Base-by-base conservation (phyloP, 2,113 vertebrate species). In the Chionodraco myersi region DNA sequence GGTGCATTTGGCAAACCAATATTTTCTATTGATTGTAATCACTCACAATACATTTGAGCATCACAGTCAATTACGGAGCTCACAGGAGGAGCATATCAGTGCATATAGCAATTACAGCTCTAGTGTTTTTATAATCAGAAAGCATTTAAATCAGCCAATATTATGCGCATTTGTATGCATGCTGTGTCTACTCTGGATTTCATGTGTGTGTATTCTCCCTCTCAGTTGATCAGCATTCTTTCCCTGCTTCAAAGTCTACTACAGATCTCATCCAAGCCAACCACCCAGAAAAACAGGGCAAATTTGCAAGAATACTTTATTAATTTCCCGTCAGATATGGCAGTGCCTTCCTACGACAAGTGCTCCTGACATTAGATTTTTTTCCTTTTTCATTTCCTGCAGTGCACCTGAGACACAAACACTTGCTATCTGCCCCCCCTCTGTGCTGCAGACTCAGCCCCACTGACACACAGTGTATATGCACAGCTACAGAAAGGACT, bases 271-370 rank as follows among this genome's bases (percentile, higher is more conserved):
- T 66, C 84, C 65, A 69, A 21, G 48, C 82, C 63, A 78, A 59
- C 72, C 65, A 67, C 76, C 74, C 77, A 68, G 74, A 91, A 85
- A 90, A 89, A 90, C 87, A 91, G 8, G 18, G 87, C 86, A 90
- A 86, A 93, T 93, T 93, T 92, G 79, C 83, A 90, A 91, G 77
- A 90, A 91, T 92, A 91, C 80, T 91, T 90, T 86, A 92, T 92
- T 93, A 91, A 92, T 93, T 93, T 90, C 82, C 85, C 71, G 66
- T 88, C 88, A 91, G 87, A 82, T 84, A 84, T 70, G 82, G 76
- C 89, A 92, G 89, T 84, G 60, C 53, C 72, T 87, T 77, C 61
- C 80, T 10, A 57, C 89, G 92, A 92, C 91, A 93, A 94, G 86
- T 80, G 80, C 86, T 86, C 52, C 52, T 69, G 77, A 73, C 68